phyloP scores from a whole-genome alignment of 2,113 vertebrate genomes.

The Larimichthys crocea region DNA sequence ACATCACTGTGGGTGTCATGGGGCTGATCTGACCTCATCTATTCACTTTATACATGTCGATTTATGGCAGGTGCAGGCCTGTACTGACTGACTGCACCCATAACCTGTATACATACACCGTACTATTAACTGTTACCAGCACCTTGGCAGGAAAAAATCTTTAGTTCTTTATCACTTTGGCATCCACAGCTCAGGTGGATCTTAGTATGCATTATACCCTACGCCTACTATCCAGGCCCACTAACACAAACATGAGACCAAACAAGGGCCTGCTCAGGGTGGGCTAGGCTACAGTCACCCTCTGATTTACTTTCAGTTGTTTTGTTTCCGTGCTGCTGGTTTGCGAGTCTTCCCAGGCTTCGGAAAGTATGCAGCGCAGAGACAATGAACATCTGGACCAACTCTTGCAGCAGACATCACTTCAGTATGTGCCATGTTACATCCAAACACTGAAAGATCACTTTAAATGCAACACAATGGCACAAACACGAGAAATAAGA shows the following conservation, averaged over 20 bases:
- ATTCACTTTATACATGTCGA: constrained; percentile 2
- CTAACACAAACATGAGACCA: not conserved
- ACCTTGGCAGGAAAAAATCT: not conserved
- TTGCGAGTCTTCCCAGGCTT: not conserved
- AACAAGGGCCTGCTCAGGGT: constrained; percentile 17
- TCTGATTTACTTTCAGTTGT: not conserved
- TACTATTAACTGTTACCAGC: not conserved
- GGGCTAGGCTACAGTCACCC: not conserved
- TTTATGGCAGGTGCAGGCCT: constrained; percentile 11
- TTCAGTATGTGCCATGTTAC: not conserved
- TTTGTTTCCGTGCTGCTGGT: constrained; percentile 1
- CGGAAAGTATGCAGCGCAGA: not conserved
- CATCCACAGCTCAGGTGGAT: constrained; percentile 7
- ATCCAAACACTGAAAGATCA: not conserved
- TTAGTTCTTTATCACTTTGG: constrained; percentile 1
- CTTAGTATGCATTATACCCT: not conserved
- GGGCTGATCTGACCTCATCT: not conserved
- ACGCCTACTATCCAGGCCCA: not conserved
- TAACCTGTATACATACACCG: not conserved
- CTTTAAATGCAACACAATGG: not conserved
- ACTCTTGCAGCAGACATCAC: constrained; percentile 7
- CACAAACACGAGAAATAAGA: not conserved
- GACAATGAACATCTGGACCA: constrained; percentile 31
- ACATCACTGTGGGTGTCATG: not conserved
- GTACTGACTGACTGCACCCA: too few species aligned